Evolutionary conservation across 2,888 invertebrate genomes (phyloP), one percentile per base, ranked within the genome.

Genomic region (Thera obeliscata): DNA sequence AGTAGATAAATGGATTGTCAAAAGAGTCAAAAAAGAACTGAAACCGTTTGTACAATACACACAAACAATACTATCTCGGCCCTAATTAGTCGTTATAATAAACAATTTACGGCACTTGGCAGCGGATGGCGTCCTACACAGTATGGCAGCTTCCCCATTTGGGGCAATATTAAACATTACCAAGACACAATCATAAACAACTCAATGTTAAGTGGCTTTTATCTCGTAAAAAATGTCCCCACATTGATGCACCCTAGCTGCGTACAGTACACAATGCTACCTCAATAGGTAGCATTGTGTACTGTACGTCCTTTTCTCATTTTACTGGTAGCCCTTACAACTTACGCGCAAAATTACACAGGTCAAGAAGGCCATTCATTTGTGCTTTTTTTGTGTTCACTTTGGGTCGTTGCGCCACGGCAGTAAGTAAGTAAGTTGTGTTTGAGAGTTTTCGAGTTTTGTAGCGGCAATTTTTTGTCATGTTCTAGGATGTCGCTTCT

Each of bases 21-120:
- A 22, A 22, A 22, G 22, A 9, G 43, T 50, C 46, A 22, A 56
- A 56, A 50, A 50, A 59, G 65, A 55, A 65, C 73, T 68, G 61
- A 70, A 72, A 60, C 59, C 66, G 66, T 67, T 67, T 67, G 63
- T 61, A 68, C 64, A 69, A 70, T 69, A 71, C 69, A 73, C 66
- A 66, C 57, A 66, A 69, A 69, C 69, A 72, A 72, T 74, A 70
- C 68, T 73, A 70, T 65, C 61, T 65, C 56, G 57, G 69, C 63
- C 72, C 73, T 75, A 75, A 75, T 75, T 75, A 75, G 75, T 70
- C 73, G n/a, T n/a, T n/a, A n/a, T n/a, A n/a, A n/a, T n/a, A n/a
- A n/a, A n/a, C n/a, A n/a, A n/a, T n/a, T n/a, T n/a, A n/a, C n/a
- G 62, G 65, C 67, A 72, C 72, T 73, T 70, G 71, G 72, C 71